These are phyloP conservation scores for Andrena flavipes DNA, from an alignment of 2,888 invertebrate genomes.

Conservation along the genomic window DNA sequence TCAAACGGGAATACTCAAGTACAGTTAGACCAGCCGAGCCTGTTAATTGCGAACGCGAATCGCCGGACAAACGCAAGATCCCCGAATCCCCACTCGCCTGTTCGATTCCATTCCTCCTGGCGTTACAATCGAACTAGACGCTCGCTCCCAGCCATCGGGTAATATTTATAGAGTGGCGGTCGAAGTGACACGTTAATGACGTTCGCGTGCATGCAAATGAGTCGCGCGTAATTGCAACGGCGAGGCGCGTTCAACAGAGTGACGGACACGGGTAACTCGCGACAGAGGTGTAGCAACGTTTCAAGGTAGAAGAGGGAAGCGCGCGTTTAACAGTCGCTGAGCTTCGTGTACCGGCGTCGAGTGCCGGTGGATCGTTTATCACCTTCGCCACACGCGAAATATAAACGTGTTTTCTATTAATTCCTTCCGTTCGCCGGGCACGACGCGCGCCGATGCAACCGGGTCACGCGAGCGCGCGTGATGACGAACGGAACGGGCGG, in stretches of 20 bases:
- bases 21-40: neutral
- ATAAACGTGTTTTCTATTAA: conserved; percentile 80
- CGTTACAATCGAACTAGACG: conserved; percentile 9
- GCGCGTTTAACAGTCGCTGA: conserved; percentile 44
- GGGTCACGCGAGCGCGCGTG: conserved; percentile 66
- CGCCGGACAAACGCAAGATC: neutral
- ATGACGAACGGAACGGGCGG: conserved; percentile 62
- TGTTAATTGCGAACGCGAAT: neutral
- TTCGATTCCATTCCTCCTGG: neutral
- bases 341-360: conserved; percentile 60
- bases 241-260: conserved; percentile 24
- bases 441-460: conserved; percentile 50
- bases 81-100: neutral
- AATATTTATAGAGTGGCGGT: conserved; percentile 29
- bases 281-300: conserved; percentile 31
- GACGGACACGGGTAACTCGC: conserved; percentile 40
- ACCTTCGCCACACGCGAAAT: conserved; percentile 76
- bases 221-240: conserved; percentile 12
- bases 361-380: conserved; percentile 71
- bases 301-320: conserved; percentile 19
- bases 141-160: conserved; percentile 10
- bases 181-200: conserved; percentile 34
- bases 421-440: conserved; percentile 72
- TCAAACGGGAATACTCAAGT: neutral
- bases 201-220: conserved; percentile 40